Evolutionary conservation across 2,888 invertebrate genomes (phyloP), one percentile per base, ranked within the genome.

Genomic region (Blastobasis lacticolella): DNA sequence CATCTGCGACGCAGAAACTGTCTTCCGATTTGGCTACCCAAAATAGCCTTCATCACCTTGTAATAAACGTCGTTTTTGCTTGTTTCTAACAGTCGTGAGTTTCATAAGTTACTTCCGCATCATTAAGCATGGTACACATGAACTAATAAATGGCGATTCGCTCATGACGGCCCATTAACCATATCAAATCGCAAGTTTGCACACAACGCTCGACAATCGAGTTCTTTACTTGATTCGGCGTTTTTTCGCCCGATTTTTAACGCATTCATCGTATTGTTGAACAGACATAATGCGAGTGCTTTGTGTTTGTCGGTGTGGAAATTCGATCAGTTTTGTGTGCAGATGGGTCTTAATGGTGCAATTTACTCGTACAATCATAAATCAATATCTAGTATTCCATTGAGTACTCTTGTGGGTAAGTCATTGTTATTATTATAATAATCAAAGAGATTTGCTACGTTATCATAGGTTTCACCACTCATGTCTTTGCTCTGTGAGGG

Each of bases 141-240:
- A 73, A 72, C 79, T 73, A 63, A 62, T 67, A 73, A 72, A 72
- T 65, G 71, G 60, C 69, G 67, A 63, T 60, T 65, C 78, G 75
- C 80, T 83, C 81, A 81, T 79, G 72, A 68, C 81, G 86, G 75
- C 78, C 87, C 87, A 88, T 88, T 84, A 84, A 78, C 75, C 85
- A 79, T 69, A 73, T 77, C 85, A 75, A 82, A 87, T 85, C 75
- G 74, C 64, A 69, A 86, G 86, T 86, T 86, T 86, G 81, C 84
- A 81, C 86, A 86, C 86, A 86, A 85, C 79, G 68, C 64, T 66
- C 55, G 49, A 66, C 71, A 69, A 71, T 80, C 73, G 77, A 48
- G 23, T 73, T 77, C 79, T 87, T 87, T 87, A 86, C 87, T 81
- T 73, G 73, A 78, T 81, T 76, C 74, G 70, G 69, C 67, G 73